These are phyloP conservation scores for Lichenostomus cassidix DNA, from an alignment of 2,113 vertebrate genomes.

Conservation along the genomic window DNA sequence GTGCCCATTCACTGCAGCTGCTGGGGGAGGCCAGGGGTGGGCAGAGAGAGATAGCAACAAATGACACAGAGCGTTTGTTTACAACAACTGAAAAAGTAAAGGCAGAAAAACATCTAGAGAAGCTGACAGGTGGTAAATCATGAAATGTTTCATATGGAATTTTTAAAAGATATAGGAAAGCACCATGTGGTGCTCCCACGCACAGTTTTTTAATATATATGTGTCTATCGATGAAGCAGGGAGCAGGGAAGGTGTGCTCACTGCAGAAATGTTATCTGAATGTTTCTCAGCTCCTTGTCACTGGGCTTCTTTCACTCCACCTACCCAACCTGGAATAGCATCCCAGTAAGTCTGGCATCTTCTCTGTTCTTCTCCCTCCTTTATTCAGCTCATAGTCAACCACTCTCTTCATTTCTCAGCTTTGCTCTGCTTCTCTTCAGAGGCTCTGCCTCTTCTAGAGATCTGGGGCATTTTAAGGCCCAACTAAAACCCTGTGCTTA, in stretches of 20 bases:
- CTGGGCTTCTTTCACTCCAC: constrained; percentile 14
- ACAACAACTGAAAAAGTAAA: background rate
- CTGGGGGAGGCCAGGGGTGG: background rate
- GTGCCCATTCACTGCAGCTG: background rate
- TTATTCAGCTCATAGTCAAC: background rate
- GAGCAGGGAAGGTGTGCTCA: background rate
- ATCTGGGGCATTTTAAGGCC: background rate
- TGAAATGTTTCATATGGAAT: background rate
- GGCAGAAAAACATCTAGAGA: background rate
- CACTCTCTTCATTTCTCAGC: background rate
- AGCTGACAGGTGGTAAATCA: constrained; percentile 31
- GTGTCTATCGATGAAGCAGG: constrained; percentile 7
- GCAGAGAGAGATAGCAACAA: background rate
- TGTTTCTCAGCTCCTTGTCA: constrained; percentile 35
- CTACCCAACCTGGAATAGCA: constrained; percentile 35
- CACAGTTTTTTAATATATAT: constrained; percentile 3
- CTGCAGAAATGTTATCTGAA: background rate
- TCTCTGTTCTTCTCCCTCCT: background rate
- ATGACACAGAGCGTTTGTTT: constrained; percentile 1
- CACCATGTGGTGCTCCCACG: constrained; percentile 44
- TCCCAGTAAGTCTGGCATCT: constrained; percentile 9
- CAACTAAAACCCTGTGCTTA: background rate
- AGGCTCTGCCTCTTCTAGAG: background rate
- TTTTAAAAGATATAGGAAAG: background rate
- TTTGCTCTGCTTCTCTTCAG: background rate